Evolutionary conservation across 2,113 vertebrate genomes (phyloP), one percentile per base, ranked within the genome.

Genomic region (Ceratotherium simum): DNA sequence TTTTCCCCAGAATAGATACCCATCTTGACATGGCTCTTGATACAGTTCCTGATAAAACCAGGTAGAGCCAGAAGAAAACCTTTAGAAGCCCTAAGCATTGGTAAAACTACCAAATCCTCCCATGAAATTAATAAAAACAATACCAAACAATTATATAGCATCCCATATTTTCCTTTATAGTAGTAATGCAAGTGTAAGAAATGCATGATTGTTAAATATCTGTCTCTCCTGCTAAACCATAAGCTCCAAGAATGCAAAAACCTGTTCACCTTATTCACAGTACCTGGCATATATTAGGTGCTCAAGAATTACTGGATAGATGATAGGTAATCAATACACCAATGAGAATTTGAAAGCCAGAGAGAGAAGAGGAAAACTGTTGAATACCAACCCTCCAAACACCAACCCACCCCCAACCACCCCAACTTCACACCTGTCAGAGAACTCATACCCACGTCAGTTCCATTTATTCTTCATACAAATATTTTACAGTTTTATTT

Each of bases 401-500:
- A 82, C 78, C 70, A 79, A 27, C 46, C 69, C 69, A 73, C n/a
- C 42, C 88, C 72, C 70, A 20, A 9, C 42, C 20, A 79, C 25
- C 78, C 58, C 64, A 70, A 5, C 72, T 21, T 75, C 62, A 72
- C 4, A 0, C 23, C 39, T 25, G 48, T n/a, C 2, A 54, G 8
- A 51, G 39, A 85, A 91, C 23, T 88, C 88, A 96, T 29, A 85
- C 5, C 72, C 81, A 58, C 8, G 54, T 67, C 91, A 90, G 82
- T 65, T 92, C 64, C 80, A 87, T 96, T 97, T 97, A 98, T 84
- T 97, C 92, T 94, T 98, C 93, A 93, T 98, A 98, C 97, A 98
- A 98, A 98, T 97, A 98, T 91, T 96, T 97, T 96, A 98, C 97
- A 97, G 31, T 94, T 97, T 98, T 95, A 98, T 98, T 98, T 98